Conservation (phyloP, 2,888 invertebrate genomes). For the Apeira syringaria region DNA sequence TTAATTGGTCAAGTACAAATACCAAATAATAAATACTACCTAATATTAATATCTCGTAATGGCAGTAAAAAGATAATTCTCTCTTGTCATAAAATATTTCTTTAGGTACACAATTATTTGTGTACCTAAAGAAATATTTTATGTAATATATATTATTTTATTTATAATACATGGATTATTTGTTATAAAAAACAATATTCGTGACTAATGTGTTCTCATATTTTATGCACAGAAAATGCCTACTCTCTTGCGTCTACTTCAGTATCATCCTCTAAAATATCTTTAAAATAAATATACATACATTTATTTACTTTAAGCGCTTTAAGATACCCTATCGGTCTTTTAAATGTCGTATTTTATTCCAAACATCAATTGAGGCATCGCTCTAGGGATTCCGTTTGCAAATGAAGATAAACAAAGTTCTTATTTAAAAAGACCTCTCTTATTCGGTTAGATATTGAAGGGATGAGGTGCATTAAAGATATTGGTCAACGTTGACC, state of each 20-base stretch:
- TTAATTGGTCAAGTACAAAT: too few species aligned
- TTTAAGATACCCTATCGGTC: conserved; percentile 13
- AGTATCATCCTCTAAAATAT: conserved; percentile 13
- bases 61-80: too few species aligned
- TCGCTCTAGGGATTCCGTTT: conserved; percentile 20
- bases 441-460: conserved; percentile 23
- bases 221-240: too few species aligned
- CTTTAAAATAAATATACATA: conserved; percentile 10
- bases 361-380: conserved; percentile 16
- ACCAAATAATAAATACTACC: too few species aligned
- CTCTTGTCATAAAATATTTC: too few species aligned
- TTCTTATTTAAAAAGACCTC: conserved; percentile 24
- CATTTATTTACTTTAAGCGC: conserved; percentile 20
- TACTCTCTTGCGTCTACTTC: conserved; percentile 10
- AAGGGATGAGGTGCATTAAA: conserved; percentile 56
- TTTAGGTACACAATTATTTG: too few species aligned
- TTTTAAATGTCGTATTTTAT: conserved; percentile 22
- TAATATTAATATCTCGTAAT: too few species aligned
- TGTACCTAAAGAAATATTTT: too few species aligned
- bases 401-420: conserved; percentile 26
- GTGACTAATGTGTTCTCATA: too few species aligned
- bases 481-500: conserved; percentile 71
- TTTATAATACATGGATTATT: too few species aligned
- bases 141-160: too few species aligned
- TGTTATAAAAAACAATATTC: too few species aligned